Base-by-base conservation (phyloP, 1,140 invertebrate genomes). In the Pogonomyrmex californicus region DNA sequence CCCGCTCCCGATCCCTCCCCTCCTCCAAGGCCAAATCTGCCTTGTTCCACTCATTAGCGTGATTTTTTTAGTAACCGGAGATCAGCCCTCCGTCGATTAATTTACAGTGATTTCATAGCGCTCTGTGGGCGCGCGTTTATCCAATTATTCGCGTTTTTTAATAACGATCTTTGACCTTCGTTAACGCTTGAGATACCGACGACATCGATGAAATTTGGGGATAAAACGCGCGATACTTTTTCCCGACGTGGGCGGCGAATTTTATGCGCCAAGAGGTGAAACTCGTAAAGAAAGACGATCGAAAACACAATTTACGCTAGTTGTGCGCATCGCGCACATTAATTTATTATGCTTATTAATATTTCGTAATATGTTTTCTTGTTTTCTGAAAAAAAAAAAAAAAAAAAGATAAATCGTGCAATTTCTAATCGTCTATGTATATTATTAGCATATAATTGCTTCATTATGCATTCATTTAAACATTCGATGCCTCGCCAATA, bases 1-100 rank as follows among this genome's bases (percentile, higher is more conserved):
- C 65, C 73, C 85, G 71, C 78, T 65, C 71, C n/a, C 79, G 75
- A 88, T 90, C 87, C 70, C 75, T 7, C 38, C 1, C 56, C 2
- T 2, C 17, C 14, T 17, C 41, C 41, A 1, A 17, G 62, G 30
- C 51, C 85, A 88, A 88, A 77, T 83, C 85, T 79, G 68, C 47
- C 81, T 77, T 58, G 68, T 81, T 23, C 68, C 88, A 91, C 88
- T 93, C 92, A 91, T 93, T 93, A 93, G 88, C 87, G 86, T 83
- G 90, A 87, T 90, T 91, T 91, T 91, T 90, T 92, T 90, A 75
- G 75, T 88, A 87, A 86, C 81, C 47, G 66, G 76, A 81, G 87
- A 89, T 90, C 30, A 89, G 44, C n/a, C 30, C 10, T 36, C 30
- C 62, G 54, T 62, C 70, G 83, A 92, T 92, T 92, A 90, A 92